Conservation (phyloP, 2,113 vertebrate genomes). For the Tychaedon coryphoeus region DNA sequence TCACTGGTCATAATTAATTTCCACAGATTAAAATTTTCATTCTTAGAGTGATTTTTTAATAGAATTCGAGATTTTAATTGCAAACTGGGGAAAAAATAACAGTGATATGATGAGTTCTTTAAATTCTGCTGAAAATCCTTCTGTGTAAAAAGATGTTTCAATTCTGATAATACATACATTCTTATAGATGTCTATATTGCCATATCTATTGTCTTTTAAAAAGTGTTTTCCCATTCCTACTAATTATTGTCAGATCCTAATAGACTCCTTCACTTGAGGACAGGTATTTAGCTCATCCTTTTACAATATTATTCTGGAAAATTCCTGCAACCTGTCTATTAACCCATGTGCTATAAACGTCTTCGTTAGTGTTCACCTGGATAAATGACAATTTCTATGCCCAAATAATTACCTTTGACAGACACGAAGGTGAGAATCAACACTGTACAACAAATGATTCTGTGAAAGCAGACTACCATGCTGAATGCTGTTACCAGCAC, state of each 20-base stretch:
- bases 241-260: background rate
- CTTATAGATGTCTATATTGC: background rate
- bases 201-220: background rate
- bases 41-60: background rate
- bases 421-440: background rate
- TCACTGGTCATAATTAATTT: background rate
- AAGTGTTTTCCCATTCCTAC: background rate
- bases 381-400: background rate
- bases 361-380: background rate
- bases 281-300: background rate
- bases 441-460: background rate
- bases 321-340: background rate
- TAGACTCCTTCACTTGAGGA: background rate
- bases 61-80: background rate
- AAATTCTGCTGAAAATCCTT: background rate
- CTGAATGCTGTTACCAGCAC: background rate
- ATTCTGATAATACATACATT: accelerated
- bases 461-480: background rate
- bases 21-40: background rate
- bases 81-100: background rate
- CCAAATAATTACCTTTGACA: background rate
- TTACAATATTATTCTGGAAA: background rate
- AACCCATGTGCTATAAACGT: background rate
- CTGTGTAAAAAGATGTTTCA: background rate
- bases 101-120: background rate